Base-by-base conservation (phyloP, 2,888 invertebrate genomes). In the Lysandra bellargus region DNA sequence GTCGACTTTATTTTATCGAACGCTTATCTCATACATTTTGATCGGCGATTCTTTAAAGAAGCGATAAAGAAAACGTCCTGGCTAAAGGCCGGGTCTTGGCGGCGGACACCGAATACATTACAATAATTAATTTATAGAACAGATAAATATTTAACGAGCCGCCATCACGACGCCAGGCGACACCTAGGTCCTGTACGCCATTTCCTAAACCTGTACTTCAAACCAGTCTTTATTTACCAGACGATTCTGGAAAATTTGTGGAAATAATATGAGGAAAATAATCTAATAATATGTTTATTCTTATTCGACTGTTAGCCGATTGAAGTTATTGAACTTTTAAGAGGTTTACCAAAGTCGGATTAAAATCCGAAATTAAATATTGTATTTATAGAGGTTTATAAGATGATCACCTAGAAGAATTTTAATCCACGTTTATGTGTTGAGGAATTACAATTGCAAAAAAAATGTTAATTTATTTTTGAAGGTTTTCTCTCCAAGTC, bases 71-170 rank as follows among this genome's bases (percentile, higher is more conserved):
- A 44, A 40, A 44, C 44, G 12, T 9, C 49, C 12, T 49, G 49
- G 9, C 49, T 49, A 49, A 49, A 49, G 49, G 49, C 49, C 83
- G 82, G 83, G 84, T 83, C 83, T 83, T 79, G 80, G 82, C 82
- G 86, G 81, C 80, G 78, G 82, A 82, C 80, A 79, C 82, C 49
- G 80, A 81, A 81, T 84, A 84, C 82, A 87, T 89, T 87, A 85
- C 81, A 85, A 86, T 87, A 85, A 81, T 80, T 83, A 84, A 84
- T 82, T 83, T 81, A 79, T 81, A 82, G 84, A 83, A 84, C 81
- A 33, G 81, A 82, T 82, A 81, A 80, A 80, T 75, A 83, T 82
- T 84, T 82, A 83, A 82, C 80, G 81, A 82, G 82, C 81, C 83
- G 83, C 81, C 85, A 81, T 80, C 79, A 81, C 82, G 85, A 84